Base-by-base conservation (phyloP, 2,797 vertebrate species). In the Glossophaga mutica region DNA sequence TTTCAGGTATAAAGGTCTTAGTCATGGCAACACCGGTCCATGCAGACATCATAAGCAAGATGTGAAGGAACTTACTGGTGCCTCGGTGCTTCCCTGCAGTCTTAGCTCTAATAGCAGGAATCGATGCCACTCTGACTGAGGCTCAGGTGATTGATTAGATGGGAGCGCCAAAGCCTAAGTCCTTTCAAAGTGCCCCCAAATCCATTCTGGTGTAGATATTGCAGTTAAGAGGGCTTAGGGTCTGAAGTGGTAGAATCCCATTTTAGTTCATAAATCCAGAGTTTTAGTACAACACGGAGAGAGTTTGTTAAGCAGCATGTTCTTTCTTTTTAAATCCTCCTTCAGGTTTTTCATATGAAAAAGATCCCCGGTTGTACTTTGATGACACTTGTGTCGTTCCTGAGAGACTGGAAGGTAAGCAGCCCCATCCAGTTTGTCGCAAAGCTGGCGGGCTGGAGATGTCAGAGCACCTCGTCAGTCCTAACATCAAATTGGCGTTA, bases 341-440 rank as follows among this genome's bases (percentile, higher is more conserved):
- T 6, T 0, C 98, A 99, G 99, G 98, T 95, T 99, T 99, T 98
- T 98, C 99, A 1, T 99, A 99, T 57, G 99, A 99, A 95, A 98
- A 99, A 98, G 99, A 99, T 91, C 97, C 99, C 94, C 98, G 99
- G 95, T 97, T 99, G 94, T 99, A 99, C 98, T 99, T 99, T 9
- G 99, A 99, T 26, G 99, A 99, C 84, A 99, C 99, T 0, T 99
- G 99, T 0, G 99, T 99, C 93, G 99, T 99, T 92, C 99, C 99
- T 0, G 99, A 99, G 93, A 99, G 99, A 96, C 98, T 99, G 96
- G 99, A 99, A 98, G 99, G 99, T 99, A 97, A 99, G 98, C 52
- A 11, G 24, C 34, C 48, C 57, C 67, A 21, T 48, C 42, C 18
- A 5, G 12, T 48, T 77, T 71, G 9, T 9, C 67, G 62, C 50